phyloP scores from a whole-genome alignment of 2,888 invertebrate genomes.

The Pachymerium ferrugineum region DNA sequence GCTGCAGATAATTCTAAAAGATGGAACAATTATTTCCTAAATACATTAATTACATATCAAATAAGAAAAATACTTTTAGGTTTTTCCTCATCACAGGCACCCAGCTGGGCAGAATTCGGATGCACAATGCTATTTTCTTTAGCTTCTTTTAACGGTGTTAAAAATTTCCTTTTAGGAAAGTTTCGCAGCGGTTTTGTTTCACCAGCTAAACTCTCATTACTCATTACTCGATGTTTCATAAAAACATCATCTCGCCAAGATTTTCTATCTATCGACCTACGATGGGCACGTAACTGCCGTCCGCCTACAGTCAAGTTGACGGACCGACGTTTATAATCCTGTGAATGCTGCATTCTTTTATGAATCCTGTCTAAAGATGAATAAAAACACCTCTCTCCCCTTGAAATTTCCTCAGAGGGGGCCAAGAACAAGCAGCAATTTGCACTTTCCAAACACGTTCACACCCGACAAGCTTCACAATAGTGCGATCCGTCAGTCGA shows the following conservation, averaged over 20 bases:
- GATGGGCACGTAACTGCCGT: conserved; percentile 7
- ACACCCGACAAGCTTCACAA: too few species aligned
- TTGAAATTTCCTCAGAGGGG: conserved; percentile 9
- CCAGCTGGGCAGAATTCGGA: too few species aligned
- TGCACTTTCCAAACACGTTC: conserved; percentile 10
- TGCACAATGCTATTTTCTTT: neutral
- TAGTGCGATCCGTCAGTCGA: too few species aligned
- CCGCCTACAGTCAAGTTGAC: conserved; percentile 4
- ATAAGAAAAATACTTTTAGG: neutral
- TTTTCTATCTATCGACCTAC: neutral
- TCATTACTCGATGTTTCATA: neutral
- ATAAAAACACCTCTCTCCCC: conserved; percentile 13
- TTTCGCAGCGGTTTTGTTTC: neutral
- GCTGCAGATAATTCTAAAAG: neutral
- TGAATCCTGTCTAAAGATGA: neutral
- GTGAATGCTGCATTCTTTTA: conserved; percentile 22
- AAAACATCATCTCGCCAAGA: neutral
- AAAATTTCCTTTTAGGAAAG: neutral
- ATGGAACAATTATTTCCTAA: neutral
- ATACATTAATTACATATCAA: neutral
- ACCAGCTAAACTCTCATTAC: neutral
- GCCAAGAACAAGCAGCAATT: neutral
- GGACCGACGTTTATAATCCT: neutral
- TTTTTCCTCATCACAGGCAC: too few species aligned
- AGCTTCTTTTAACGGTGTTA: neutral